Percentiles rank a stretch among this genome's conserved stretches.
Conservation (phyloP, 2,113 vertebrate genomes). For the Hemibagrus wyckioides region DNA sequence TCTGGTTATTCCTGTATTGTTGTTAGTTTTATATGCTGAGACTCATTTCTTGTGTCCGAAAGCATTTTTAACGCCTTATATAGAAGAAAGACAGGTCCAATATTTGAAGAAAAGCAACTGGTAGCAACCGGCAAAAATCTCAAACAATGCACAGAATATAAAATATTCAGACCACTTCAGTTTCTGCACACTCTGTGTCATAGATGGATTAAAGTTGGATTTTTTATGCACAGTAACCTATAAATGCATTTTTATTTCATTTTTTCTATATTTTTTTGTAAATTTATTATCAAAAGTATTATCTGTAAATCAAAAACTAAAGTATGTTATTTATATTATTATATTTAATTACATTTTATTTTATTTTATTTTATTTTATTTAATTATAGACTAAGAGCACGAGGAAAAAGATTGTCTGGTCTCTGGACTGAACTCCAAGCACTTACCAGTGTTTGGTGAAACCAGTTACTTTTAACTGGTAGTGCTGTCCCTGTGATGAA, state of each 20-base stretch:
- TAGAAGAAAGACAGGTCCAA: not conserved
- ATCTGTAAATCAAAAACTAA: not conserved
- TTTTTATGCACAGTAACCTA: not conserved
- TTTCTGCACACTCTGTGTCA: not conserved
- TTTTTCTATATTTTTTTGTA: not conserved
- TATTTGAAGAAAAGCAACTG: not conserved
- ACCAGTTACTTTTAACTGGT: not conserved
- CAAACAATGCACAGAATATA: not conserved
- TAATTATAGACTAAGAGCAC: not conserved
- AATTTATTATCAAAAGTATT: not conserved
- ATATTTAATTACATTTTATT: not conserved
- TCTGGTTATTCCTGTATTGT: conserved; percentile 23
- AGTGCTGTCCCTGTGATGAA: not conserved
- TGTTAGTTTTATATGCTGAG: not conserved
- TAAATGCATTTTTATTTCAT: not conserved
- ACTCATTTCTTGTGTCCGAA: not conserved
- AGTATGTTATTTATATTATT: not conserved
- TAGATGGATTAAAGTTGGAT: not conserved
- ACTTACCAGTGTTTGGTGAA: not conserved
- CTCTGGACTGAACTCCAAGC: not conserved
- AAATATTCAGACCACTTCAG: not conserved
- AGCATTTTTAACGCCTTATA: not conserved
- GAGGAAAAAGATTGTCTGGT: not conserved
- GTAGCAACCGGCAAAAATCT: not conserved
- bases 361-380: not conserved